Conservation (phyloP, 2,797 vertebrate species). For the Microctenopoma lineatum region DNA sequence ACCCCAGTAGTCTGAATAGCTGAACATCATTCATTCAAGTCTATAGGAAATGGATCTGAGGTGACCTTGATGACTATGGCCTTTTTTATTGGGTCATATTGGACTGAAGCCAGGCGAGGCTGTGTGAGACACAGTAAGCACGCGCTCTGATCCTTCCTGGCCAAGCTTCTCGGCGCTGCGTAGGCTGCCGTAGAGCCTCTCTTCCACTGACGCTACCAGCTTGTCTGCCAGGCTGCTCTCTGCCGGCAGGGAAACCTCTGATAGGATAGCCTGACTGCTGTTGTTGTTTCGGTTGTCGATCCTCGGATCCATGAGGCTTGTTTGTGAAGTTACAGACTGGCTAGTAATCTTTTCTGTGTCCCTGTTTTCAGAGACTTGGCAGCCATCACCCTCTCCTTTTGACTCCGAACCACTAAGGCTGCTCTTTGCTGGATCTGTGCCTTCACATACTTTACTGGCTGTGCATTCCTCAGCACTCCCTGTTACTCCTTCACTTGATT, state of each 20-base stretch:
- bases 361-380: slow-evolving; percentile 21
- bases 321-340: slow-evolving; percentile 22
- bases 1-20: slow-evolving; percentile 27
- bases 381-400: not conserved
- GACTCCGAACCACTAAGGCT: slow-evolving; percentile 10
- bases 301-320: slow-evolving; percentile 67
- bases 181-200: slow-evolving; percentile 86
- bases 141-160: slow-evolving; percentile 64
- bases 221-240: slow-evolving; percentile 85
- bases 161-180: slow-evolving; percentile 59
- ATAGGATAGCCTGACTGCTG: slow-evolving; percentile 73
- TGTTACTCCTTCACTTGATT: slow-evolving; percentile 8
- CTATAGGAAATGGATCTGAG: not conserved
- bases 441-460: slow-evolving; percentile 24
- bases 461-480: slow-evolving; percentile 3
- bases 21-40: slow-evolving; percentile 17
- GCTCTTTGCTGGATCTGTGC: slow-evolving; percentile 15
- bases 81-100: slow-evolving; percentile 68
- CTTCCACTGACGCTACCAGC: slow-evolving; percentile 82
- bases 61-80: slow-evolving; percentile 11
- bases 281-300: slow-evolving; percentile 80
- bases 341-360: slow-evolving; percentile 58
- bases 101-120: slow-evolving; percentile 89
- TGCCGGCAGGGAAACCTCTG: slow-evolving; percentile 54
- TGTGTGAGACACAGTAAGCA: slow-evolving; percentile 76